Base-by-base conservation (phyloP, 2,113 vertebrate species). In the Acanthochromis polyacanthus region DNA sequence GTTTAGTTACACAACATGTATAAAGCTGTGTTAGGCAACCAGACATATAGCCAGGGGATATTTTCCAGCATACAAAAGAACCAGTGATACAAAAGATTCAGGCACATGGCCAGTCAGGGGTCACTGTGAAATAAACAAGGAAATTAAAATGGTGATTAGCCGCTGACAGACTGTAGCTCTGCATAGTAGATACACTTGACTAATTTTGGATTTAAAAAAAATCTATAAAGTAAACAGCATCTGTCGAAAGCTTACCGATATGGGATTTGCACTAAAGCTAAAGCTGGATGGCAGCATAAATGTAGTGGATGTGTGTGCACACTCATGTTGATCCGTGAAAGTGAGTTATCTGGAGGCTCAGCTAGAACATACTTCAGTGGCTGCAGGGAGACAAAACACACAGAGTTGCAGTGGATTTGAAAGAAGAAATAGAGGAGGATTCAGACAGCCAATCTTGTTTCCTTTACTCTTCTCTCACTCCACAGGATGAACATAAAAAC, bases 1-100 rank as follows among this genome's bases (percentile, higher is more conserved):
- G 12, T 84, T 32, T 52, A 17, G 68, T 91, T 88, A 89, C 62
- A 69, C 75, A 90, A 82, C 66, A 70, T n/a, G 30, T 71, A 43
- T 51, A 76, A 19, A 43, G 53, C 16, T 17, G 46, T 53, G 51
- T 68, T 40, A 63, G 56, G 53, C 57, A 61, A 67, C 25, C 52
- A 71, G 71, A 68, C 25, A 6, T 75, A 6, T 75, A 68, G 71
- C 78, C 62, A 55, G 46, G 52, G 64, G 78, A 70, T 80, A 64
- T 88, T 79, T 89, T 78, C 55, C 66, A 78, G 51, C 32, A 52
- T 52, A 32, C 38, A 69, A 56, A 74, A 51, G 11, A 63, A 55
- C 51, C 15, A 22, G 30, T 3, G 1, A 65, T 45, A 22, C 56
- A 81, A 53, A 64, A 58, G 51, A 51, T 28, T 53, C 19, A 12